Conservation (phyloP, 2,888 invertebrate species). For the Lampropteryx suffumata region DNA sequence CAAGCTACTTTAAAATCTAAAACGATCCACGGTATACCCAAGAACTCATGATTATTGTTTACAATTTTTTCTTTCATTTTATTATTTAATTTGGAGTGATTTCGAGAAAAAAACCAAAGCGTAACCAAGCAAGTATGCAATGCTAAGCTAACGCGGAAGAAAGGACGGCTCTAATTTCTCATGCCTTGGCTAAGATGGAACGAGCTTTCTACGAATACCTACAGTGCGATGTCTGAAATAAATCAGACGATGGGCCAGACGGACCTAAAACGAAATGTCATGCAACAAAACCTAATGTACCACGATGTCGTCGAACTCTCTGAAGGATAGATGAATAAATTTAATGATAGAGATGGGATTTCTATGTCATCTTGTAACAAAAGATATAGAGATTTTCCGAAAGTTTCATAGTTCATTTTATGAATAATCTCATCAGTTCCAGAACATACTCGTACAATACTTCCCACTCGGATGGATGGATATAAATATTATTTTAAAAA, state of each 20-base stretch:
- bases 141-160: slow-evolving; percentile 26
- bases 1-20: no score
- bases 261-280: slow-evolving; percentile 72
- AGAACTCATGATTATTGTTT: no score
- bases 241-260: slow-evolving; percentile 62
- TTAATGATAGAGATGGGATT: background rate
- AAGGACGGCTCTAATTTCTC: slow-evolving; percentile 23
- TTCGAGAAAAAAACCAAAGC: background rate
- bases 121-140: slow-evolving; percentile 7
- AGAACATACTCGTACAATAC: no score
- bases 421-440: no score
- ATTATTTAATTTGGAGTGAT: no score
- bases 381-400: no score
- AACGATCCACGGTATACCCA: no score
- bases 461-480: no score
- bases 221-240: slow-evolving; percentile 55
- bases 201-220: slow-evolving; percentile 36
- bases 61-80: no score
- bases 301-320: slow-evolving; percentile 60
- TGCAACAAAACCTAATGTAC: slow-evolving; percentile 63
- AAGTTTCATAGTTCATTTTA: no score
- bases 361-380: no score
- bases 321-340: slow-evolving; percentile 24
- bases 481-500: slow-evolving; percentile 1
- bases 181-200: slow-evolving; percentile 20